phyloP scores from a whole-genome alignment of 2,888 invertebrate genomes.

The Allolobophora icterica region DNA sequence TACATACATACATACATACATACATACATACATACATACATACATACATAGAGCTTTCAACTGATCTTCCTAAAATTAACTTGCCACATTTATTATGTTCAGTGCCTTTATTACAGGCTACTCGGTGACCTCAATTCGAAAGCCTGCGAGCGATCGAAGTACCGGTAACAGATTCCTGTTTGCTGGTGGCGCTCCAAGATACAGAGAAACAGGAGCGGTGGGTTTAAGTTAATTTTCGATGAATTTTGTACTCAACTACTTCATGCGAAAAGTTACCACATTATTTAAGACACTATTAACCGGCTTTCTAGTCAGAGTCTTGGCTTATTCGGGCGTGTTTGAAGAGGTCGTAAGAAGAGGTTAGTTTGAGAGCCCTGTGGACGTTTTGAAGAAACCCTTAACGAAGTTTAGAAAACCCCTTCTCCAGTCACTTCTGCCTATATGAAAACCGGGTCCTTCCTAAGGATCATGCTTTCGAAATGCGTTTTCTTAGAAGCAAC shows the following conservation, averaged over 20 bases:
- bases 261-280: neutral
- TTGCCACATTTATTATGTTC: too few species aligned
- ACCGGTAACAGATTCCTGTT: neutral
- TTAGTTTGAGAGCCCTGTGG: neutral
- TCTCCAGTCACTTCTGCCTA: too few species aligned
- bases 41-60: too few species aligned
- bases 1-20: too few species aligned
- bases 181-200: conserved; percentile 4
- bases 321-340: neutral
- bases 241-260: neutral
- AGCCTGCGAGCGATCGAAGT: neutral
- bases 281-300: neutral
- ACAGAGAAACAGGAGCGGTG: neutral
- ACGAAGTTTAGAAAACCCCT: too few species aligned
- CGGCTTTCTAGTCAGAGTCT: neutral
- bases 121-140: neutral
- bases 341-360: neutral
- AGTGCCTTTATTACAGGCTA: neutral
- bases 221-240: neutral
- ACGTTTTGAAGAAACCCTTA: too few species aligned
- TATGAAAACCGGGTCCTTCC: too few species aligned
- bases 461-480: too few species aligned
- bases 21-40: too few species aligned
- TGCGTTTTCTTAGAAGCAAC: too few species aligned
- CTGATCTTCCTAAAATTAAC: too few species aligned